Evolutionary conservation across 2,113 vertebrate genomes (phyloP).

Genomic region (Hemiscyllium ocellatum): DNA sequence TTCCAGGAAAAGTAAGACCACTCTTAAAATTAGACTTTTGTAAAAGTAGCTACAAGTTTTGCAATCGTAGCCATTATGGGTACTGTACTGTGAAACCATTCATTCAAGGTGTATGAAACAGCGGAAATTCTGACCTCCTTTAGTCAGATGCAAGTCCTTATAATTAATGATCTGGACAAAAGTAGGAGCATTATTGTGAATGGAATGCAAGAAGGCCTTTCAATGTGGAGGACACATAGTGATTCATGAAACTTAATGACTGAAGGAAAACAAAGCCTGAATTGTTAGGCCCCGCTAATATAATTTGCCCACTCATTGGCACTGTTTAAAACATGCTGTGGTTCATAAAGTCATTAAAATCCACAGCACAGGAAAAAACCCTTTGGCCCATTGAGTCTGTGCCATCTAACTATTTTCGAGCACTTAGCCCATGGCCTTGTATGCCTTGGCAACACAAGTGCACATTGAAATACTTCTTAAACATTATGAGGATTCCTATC

Average conservation of each 20-base stretch:
- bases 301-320: neutral
- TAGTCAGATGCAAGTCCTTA: neutral
- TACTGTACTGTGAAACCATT: neutral
- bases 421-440: too few species aligned
- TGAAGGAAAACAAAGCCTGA: neutral
- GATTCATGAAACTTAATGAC: neutral
- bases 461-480: too few species aligned
- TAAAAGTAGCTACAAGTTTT: neutral
- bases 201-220: constrained; percentile 21
- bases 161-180: constrained; percentile 2
- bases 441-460: too few species aligned
- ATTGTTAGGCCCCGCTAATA: constrained; percentile 22
- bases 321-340: neutral
- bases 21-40: neutral
- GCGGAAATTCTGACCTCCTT: neutral
- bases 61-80: neutral
- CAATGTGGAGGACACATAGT: neutral
- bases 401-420: too few species aligned
- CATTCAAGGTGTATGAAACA: constrained; percentile 33
- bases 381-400: too few species aligned
- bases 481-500: too few species aligned
- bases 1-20: neutral
- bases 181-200: neutral
- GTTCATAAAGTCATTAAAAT: too few species aligned
- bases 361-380: too few species aligned